These are phyloP conservation scores for Trinectes maculatus DNA, from an alignment of 2,113 vertebrate genomes.

Conservation along the genomic window DNA sequence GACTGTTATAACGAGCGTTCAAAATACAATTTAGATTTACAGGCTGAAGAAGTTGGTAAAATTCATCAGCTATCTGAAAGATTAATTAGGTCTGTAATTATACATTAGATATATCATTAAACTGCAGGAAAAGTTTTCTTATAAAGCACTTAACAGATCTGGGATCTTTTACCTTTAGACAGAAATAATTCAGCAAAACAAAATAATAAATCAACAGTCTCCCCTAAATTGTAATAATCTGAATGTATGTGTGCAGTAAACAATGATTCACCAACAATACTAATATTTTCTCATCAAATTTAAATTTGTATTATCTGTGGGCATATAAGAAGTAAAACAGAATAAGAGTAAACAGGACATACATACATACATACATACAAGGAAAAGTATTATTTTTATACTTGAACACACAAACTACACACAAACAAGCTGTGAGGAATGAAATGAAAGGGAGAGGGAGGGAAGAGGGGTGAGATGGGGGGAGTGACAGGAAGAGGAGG, in stretches of 20 bases:
- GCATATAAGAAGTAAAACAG: too few relatives aligned
- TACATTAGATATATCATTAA: not conserved
- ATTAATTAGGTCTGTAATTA: not conserved
- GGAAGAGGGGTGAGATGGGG: slow-evolving; percentile 26
- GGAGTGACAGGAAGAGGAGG: slow-evolving; percentile 33
- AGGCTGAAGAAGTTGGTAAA: too few relatives aligned
- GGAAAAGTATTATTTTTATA: not conserved
- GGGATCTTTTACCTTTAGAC: too few relatives aligned
- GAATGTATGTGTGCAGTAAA: not conserved
- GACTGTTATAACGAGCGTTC: too few relatives aligned
- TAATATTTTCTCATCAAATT: not conserved
- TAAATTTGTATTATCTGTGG: too few relatives aligned
- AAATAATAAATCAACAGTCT: not conserved
- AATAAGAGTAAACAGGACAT: too few relatives aligned
- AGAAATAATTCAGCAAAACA: not conserved
- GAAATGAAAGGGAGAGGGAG: slow-evolving; percentile 14
- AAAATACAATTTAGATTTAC: too few relatives aligned
- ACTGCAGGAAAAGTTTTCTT: too few relatives aligned
- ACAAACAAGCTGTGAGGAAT: slow-evolving; percentile 19
- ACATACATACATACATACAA: not conserved
- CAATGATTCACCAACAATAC: not conserved
- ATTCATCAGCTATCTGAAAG: too few relatives aligned
- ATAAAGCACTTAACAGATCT: too few relatives aligned
- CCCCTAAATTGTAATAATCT: not conserved
- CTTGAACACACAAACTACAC: not conserved